phyloP scores from a whole-genome alignment of 2,113 vertebrate species.

The Sula dactylatra region DNA sequence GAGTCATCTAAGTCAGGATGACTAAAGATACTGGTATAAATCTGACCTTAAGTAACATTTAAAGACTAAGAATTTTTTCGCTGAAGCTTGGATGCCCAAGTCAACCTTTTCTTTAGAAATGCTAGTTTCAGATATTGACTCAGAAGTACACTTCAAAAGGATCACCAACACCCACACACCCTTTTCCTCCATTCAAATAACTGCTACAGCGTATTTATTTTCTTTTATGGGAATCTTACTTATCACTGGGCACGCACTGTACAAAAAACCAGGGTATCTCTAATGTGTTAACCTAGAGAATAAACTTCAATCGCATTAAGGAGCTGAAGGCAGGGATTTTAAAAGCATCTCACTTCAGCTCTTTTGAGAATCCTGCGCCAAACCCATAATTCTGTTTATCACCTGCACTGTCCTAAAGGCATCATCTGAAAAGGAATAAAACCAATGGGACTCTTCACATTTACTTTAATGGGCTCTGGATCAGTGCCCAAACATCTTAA shows the following conservation, averaged over 20 bases:
- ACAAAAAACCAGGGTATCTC: background rate
- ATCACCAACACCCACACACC: background rate
- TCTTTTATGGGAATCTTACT: background rate
- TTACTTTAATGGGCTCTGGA: slow-evolving; percentile 6
- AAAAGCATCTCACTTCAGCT: background rate
- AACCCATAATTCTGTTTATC: background rate
- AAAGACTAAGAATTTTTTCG: background rate
- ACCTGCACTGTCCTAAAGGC: background rate
- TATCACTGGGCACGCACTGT: background rate
- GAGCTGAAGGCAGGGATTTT: slow-evolving; percentile 7
- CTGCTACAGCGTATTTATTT: slow-evolving; percentile 2
- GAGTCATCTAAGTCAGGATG: background rate
- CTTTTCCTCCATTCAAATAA: background rate
- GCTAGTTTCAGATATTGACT: background rate
- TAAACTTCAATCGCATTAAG: background rate
- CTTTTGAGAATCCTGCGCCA: background rate
- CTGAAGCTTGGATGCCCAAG: background rate
- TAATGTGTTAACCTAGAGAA: background rate
- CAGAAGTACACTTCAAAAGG: background rate
- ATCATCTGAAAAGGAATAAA: slow-evolving; percentile 7
- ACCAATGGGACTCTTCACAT: background rate
- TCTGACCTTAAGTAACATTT: background rate
- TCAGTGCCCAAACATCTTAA: background rate
- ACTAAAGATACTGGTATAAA: background rate
- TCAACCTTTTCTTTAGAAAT: background rate